Conservation (phyloP, 2,797 vertebrate species). For the Micropoecilia bifurca region DNA sequence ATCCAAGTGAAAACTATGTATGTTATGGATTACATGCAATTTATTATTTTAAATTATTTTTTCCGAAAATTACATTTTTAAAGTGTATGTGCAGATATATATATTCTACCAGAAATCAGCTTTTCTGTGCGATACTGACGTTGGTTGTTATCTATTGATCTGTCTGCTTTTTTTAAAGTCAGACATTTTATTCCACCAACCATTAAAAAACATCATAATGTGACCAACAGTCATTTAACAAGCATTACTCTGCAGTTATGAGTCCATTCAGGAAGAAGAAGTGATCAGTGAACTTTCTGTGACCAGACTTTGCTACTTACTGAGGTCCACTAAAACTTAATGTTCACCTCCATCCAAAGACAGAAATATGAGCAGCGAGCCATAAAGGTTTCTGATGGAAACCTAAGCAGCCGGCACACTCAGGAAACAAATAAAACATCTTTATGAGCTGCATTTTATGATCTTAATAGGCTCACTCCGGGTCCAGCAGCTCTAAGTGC, state of each 20-base stretch:
- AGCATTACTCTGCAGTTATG: background rate
- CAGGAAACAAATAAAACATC: conserved; percentile 84
- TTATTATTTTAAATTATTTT: background rate
- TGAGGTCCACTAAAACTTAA: conserved; percentile 64
- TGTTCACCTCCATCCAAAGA: conserved; percentile 58
- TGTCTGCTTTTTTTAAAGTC: background rate
- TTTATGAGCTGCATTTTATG: conserved; percentile 78
- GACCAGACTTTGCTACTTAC: conserved; percentile 56
- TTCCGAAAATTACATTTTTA: background rate
- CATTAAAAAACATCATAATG: background rate
- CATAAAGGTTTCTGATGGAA: conserved; percentile 80
- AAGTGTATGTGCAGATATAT: background rate
- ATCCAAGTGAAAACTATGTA: background rate
- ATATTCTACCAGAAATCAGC: background rate
- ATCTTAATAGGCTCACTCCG: conserved; percentile 67
- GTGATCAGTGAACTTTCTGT: conserved; percentile 55
- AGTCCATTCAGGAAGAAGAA: conserved; percentile 4
- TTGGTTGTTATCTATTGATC: background rate
- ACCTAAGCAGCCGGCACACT: conserved; percentile 75
- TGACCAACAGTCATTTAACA: background rate
- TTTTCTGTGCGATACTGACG: background rate
- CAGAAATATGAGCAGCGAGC: conserved; percentile 77
- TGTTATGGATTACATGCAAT: too few species aligned
- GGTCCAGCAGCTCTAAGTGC: conserved; percentile 72
- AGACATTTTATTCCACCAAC: background rate